Conservation (phyloP, 2,888 invertebrate species). For the Amaurobius ferox region DNA sequence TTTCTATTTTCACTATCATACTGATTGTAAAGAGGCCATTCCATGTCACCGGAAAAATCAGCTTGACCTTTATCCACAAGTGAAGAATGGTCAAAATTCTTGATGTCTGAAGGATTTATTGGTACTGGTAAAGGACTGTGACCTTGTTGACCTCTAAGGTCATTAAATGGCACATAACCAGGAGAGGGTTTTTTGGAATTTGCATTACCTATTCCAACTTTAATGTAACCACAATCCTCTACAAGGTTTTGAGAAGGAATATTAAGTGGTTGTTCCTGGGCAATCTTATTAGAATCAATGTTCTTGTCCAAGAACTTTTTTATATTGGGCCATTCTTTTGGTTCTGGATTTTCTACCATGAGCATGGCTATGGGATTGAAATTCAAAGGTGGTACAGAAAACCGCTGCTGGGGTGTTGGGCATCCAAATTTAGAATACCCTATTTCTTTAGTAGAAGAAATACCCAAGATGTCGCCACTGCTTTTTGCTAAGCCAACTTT, state of each 20-base stretch:
- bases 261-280: background rate
- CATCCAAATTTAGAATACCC: conserved; percentile 68
- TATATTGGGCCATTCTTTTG: background rate
- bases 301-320: background rate
- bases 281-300: background rate
- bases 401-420: background rate
- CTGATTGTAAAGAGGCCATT: background rate
- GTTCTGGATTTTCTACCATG: background rate
- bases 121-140: background rate
- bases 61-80: background rate
- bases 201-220: background rate
- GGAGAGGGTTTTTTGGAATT: conserved; percentile 2
- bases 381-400: background rate
- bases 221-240: conserved; percentile 11
- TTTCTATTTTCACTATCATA: background rate
- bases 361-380: background rate
- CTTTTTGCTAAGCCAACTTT: conserved; percentile 69
- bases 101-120: background rate
- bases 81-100: background rate
- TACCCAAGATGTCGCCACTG: conserved; percentile 54
- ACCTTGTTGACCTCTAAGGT: conserved; percentile 27
- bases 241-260: background rate
- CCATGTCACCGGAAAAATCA: background rate
- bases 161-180: conserved; percentile 51
- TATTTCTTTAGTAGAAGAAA: conserved; percentile 15